phyloP scores from a whole-genome alignment of 2,888 invertebrate genomes.

The Sesia apiformis region DNA sequence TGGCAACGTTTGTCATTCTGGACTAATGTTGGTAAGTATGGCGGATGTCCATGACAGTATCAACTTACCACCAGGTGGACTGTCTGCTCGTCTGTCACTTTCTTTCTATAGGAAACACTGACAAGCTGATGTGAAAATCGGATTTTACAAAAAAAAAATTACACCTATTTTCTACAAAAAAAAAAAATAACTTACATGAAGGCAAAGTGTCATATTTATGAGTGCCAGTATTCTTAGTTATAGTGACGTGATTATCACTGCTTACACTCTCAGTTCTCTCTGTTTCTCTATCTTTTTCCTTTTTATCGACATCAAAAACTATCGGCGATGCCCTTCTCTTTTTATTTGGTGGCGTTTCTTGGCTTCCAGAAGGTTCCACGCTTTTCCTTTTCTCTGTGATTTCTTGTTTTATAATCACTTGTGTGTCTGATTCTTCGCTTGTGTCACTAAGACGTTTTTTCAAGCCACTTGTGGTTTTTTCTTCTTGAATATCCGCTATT shows the following conservation, averaged over 20 bases:
- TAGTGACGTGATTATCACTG: constrained; percentile 49
- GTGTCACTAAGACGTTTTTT: constrained; percentile 35
- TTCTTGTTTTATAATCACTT: constrained; percentile 40
- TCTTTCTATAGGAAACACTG: too few species aligned
- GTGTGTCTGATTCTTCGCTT: constrained; percentile 46
- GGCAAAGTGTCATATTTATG: constrained; percentile 76
- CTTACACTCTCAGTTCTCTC: constrained; percentile 65
- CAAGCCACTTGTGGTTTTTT: constrained; percentile 8
- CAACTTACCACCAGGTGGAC: too few species aligned
- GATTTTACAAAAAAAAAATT: neutral
- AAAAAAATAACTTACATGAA: constrained; percentile 62
- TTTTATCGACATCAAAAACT: constrained; percentile 62
- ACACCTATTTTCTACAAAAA: neutral
- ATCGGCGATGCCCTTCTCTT: constrained; percentile 73
- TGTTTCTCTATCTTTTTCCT: constrained; percentile 31
- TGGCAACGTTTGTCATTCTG: too few species aligned
- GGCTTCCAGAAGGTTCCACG: constrained; percentile 9
- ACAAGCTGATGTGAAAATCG: too few species aligned
- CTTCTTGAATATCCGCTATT: constrained; percentile 3
- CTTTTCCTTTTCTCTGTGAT: constrained; percentile 23
- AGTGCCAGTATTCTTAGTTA: constrained; percentile 37
- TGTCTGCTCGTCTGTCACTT: too few species aligned
- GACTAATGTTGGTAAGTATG: too few species aligned
- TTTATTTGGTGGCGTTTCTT: constrained; percentile 26
- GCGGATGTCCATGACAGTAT: too few species aligned